phyloP scores from a whole-genome alignment of 2,888 invertebrate species.

The Lamproptera curius region DNA sequence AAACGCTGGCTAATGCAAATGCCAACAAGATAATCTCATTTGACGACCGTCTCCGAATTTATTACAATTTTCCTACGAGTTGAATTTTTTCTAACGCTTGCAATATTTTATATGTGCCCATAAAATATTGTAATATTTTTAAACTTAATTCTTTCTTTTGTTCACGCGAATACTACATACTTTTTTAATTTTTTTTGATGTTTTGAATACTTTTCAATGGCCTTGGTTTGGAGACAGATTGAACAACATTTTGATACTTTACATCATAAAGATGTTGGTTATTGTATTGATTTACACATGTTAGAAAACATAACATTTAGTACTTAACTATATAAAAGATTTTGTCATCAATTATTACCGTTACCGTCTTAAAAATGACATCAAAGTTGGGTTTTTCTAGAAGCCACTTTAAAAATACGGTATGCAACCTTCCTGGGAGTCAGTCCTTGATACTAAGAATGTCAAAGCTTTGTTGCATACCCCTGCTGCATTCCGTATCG shows the following conservation, averaged over 20 bases:
- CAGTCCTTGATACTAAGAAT: slow-evolving; percentile 32
- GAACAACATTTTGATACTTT: too few species aligned
- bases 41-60: slow-evolving; percentile 13
- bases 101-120: not conserved
- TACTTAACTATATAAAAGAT: too few species aligned
- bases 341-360: too few species aligned
- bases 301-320: too few species aligned
- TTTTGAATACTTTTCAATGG: too few species aligned
- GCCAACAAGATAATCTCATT: slow-evolving; percentile 11
- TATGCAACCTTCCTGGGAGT: slow-evolving; percentile 34
- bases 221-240: too few species aligned
- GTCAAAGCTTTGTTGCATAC: slow-evolving; percentile 63
- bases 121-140: slow-evolving; percentile 1
- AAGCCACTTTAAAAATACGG: slow-evolving; percentile 44
- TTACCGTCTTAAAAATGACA: too few species aligned
- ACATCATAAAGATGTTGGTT: too few species aligned
- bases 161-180: too few species aligned
- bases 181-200: not conserved
- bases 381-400: slow-evolving; percentile 27
- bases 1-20: slow-evolving; percentile 6
- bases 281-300: not conserved
- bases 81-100: not conserved
- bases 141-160: not conserved
- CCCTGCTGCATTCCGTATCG: slow-evolving; percentile 47
- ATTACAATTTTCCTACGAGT: not conserved